A percentile compares a stretch with the other conserved stretches of the same genome.
phyloP scores from a whole-genome alignment of 2,797 vertebrate genomes.

The Hipposideros larvatus region DNA sequence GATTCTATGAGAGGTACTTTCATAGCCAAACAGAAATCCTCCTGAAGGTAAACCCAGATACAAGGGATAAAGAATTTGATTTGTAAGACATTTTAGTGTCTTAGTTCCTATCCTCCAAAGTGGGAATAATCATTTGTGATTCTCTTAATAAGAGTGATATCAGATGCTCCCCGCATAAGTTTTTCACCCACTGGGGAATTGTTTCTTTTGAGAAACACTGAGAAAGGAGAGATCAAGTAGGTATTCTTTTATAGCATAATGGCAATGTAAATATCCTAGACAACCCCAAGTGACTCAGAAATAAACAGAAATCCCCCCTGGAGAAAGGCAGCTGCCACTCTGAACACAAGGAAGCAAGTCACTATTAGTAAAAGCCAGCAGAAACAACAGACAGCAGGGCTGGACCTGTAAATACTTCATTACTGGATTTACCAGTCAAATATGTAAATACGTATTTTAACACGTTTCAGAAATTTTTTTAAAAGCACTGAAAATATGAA shows the following conservation, averaged over 20 bases:
- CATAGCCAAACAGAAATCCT: not conserved
- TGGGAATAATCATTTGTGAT: not conserved
- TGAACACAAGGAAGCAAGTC: not conserved
- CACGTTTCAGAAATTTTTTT: not conserved
- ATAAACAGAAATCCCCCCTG: not conserved
- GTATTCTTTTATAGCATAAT: not conserved
- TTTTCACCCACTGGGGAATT: not conserved
- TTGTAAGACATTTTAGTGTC: slow-evolving; percentile 8
- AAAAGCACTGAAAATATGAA: not conserved
- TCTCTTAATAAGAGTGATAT: not conserved
- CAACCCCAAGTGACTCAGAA: not conserved
- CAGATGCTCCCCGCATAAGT: not conserved
- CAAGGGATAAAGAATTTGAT: not conserved
- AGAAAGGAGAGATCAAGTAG: not conserved
- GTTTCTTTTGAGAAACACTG: slow-evolving; percentile 25
- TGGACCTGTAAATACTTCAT: not conserved
- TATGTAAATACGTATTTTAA: slow-evolving; percentile 7
- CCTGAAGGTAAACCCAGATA: not conserved
- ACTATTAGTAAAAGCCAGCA: not conserved
- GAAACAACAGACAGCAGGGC: not conserved
- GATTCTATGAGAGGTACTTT: not conserved
- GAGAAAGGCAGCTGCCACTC: not conserved
- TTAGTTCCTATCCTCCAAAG: not conserved
- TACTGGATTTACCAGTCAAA: not conserved
- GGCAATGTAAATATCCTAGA: not conserved